Evolutionary conservation across 2,113 vertebrate species (phyloP), one percentile per base, ranked within the genome.

Genomic region (Nesospiza acunhae): DNA sequence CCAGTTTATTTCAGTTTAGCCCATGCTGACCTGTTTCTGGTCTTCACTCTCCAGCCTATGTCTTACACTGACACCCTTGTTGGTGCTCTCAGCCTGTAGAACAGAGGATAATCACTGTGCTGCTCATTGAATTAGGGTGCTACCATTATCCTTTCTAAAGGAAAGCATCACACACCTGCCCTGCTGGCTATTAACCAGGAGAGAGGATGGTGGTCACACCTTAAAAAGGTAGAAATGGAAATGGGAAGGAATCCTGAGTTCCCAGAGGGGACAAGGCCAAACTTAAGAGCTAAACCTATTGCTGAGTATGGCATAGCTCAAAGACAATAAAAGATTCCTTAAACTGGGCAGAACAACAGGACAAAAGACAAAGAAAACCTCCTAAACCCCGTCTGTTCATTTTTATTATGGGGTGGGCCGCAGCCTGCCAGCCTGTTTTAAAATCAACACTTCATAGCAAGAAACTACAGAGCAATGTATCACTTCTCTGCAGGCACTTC

Each of bases 391-490:
- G 16, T 62, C 74, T 93, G 42, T 74, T 89, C 52, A 49, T 72
- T 93, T 85, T 86, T 91, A 81, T 84, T 56, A 69, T 13, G 58
- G 55, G 80, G 76, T 75, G 9, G 9, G 60, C 68, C 70, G 52
- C 69, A 88, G 94, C 60, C 92, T 93, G 90, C 94, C 92, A 95
- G 69, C 59, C 94, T 93, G 80, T 79, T 93, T 97, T 93, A 94
- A 96, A 97, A 97, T 96, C 94, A 96, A 89, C 87, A 94, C 92
- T 95, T 93, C 94, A 59, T 91, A 96, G 95, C 88, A 95, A 97
- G 94, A 94, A 97, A 90, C 89, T 82, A 80, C 74, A 93, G 37
- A 73, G 73, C 46, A 94, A 95, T 67, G 92, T 76, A 93, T 86
- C 87, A 66, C 81, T 95, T 95, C 95, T 94, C 94, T 67, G 96